phyloP scores from a whole-genome alignment of 2,113 vertebrate species.

The Callospermophilus lateralis region DNA sequence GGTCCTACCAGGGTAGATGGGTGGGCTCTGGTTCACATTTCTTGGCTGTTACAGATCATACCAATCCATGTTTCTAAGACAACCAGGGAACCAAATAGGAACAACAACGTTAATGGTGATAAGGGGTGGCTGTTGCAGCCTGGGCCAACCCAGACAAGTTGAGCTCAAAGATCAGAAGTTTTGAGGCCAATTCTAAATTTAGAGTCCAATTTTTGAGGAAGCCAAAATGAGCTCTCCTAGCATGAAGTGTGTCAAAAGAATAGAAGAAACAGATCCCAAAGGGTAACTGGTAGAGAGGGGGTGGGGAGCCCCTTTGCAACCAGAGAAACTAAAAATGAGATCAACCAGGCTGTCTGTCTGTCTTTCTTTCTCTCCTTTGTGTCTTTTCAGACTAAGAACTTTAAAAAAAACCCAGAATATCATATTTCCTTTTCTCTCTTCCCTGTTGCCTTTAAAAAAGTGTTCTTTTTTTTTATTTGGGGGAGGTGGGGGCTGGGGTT shows the following conservation, averaged over 20 bases:
- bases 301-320: neutral
- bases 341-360: neutral
- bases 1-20: constrained; percentile 16
- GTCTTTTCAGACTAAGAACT: constrained; percentile 57
- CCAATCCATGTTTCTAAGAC: constrained; percentile 77
- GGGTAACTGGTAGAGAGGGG: neutral
- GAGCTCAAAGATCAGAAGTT: constrained; percentile 84
- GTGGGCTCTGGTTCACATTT: constrained; percentile 57
- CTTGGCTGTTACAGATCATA: constrained; percentile 54
- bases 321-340: constrained; percentile 48
- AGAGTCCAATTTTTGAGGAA: constrained; percentile 75
- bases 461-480: too few relatives aligned
- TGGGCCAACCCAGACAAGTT: constrained; percentile 69
- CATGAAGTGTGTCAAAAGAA: constrained; percentile 75
- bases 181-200: constrained; percentile 84
- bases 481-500: too few relatives aligned
- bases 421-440: neutral
- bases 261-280: constrained; percentile 38
- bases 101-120: constrained; percentile 49
- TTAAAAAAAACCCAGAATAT: neutral
- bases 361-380: neutral
- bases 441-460: neutral
- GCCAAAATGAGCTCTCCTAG: constrained; percentile 71
- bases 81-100: constrained; percentile 71
- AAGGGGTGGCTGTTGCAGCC: constrained; percentile 59